Conservation (phyloP, 2,113 vertebrate genomes). For the Calidris pugnax region DNA sequence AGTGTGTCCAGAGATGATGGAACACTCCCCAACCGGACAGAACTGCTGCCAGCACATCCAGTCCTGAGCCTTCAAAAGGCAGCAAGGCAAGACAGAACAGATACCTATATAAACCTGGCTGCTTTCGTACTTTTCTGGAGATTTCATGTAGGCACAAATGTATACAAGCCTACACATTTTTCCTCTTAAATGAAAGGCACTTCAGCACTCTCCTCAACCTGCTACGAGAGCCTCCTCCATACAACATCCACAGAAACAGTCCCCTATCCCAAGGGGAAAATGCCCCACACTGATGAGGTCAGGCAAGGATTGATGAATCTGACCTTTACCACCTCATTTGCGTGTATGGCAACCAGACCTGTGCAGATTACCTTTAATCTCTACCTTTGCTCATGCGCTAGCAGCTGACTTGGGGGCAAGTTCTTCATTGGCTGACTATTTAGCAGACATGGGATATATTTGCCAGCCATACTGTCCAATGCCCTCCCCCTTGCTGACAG, state of each 20-base stretch:
- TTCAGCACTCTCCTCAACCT: not conserved
- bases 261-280: not conserved
- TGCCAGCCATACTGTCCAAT: not conserved
- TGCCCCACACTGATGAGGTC: rapidly evolving
- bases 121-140: not conserved
- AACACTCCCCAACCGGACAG: rapidly evolving
- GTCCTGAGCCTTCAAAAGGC: not conserved
- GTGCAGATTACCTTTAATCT: not conserved
- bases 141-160: not conserved
- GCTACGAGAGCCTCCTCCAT: not conserved
- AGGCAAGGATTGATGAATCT: not conserved
- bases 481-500: not conserved
- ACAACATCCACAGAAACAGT: not conserved
- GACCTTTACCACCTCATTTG: not conserved
- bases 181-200: not conserved
- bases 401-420: not conserved
- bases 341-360: not conserved
- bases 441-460: not conserved
- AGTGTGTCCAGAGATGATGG: not conserved
- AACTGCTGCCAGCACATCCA: rapidly evolving
- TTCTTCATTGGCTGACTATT: not conserved
- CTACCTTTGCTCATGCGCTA: not conserved
- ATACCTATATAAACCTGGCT: not conserved
- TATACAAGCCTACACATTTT: not conserved
- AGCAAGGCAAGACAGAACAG: not conserved